These are phyloP conservation scores for Himalopsyche phryganea DNA, from an alignment of 1,140 invertebrate genomes.

Conservation along the genomic window DNA sequence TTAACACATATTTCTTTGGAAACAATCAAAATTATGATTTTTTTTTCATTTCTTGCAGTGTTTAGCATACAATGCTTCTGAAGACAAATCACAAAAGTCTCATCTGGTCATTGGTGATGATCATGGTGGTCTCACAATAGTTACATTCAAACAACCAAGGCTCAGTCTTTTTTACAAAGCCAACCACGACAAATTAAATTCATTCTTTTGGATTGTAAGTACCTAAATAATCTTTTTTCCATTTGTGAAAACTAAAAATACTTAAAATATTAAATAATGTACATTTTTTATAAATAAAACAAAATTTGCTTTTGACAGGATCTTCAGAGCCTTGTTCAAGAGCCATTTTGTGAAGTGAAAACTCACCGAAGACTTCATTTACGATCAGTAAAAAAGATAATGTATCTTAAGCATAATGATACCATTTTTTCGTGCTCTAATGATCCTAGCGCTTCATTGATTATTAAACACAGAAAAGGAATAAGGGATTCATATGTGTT, in stretches of 20 bases:
- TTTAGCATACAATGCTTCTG: conserved; percentile 37
- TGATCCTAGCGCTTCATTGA: conserved; percentile 41
- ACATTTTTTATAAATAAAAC: background rate
- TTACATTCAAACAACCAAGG: conserved; percentile 46
- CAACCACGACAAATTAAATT: conserved; percentile 43
- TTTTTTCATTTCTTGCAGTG: no score
- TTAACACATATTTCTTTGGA: background rate
- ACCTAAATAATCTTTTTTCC: background rate
- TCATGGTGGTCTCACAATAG: conserved; percentile 40
- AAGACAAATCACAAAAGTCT: conserved; percentile 29
- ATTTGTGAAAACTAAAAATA: no score
- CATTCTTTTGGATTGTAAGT: conserved; percentile 49
- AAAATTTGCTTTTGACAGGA: conserved; percentile 37
- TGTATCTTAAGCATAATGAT: conserved; percentile 39
- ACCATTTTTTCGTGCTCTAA: conserved; percentile 44
- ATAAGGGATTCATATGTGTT: conserved; percentile 42
- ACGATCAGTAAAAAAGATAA: conserved; percentile 39
- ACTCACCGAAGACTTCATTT: conserved; percentile 39
- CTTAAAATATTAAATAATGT: no score
- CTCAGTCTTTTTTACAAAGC: conserved; percentile 42
- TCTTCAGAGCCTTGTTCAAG: conserved; percentile 38
- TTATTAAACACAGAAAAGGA: conserved; percentile 40
- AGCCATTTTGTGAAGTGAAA: conserved; percentile 41
- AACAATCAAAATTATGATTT: background rate
- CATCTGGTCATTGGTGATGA: conserved; percentile 46